Evolutionary conservation across 2,888 invertebrate genomes (phyloP).

Genomic region (Macrostomum cliftonense): DNA sequence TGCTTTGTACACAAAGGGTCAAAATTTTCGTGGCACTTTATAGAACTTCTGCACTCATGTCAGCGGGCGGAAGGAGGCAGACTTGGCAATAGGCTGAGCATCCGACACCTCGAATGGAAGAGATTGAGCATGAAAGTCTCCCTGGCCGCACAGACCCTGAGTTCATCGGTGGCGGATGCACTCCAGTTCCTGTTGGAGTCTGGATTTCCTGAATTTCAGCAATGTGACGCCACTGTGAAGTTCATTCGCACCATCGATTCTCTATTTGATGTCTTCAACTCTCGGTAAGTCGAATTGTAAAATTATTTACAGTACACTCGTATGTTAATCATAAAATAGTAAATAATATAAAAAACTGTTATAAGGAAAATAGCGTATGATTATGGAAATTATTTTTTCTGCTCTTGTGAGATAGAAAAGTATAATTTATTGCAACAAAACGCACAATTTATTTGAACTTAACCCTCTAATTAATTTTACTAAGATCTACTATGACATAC

Average conservation of each 20-base stretch:
- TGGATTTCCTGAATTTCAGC: not conserved
- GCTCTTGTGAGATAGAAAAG: too few species aligned
- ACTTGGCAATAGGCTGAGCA: constrained; percentile 10
- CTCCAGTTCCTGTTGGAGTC: constrained; percentile 4
- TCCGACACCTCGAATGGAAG: constrained; percentile 10
- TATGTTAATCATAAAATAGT: too few species aligned
- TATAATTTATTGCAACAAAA: too few species aligned
- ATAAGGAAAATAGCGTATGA: too few species aligned
- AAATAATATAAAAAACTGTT: too few species aligned
- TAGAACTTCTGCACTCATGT: not conserved
- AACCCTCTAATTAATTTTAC: too few species aligned
- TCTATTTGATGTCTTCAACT: constrained; percentile 3
- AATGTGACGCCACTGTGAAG: not conserved
- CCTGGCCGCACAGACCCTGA: constrained; percentile 13
- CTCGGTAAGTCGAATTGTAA: not conserved
- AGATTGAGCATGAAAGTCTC: constrained; percentile 15
- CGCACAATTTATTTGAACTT: too few species aligned
- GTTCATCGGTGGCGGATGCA: constrained; percentile 13
- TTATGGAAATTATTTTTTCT: too few species aligned
- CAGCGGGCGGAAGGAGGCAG: constrained; percentile 10
- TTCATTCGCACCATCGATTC: not conserved
- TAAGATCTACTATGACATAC: too few species aligned
- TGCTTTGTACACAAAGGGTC: not conserved
- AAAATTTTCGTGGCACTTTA: not conserved
- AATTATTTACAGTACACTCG: too few species aligned